A percentile compares a stretch with the other conserved stretches of the same genome.
Conservation (phyloP, 37 sponge, comb jelly and placozoan genomes). For the Amphimedon queenslandica region DNA sequence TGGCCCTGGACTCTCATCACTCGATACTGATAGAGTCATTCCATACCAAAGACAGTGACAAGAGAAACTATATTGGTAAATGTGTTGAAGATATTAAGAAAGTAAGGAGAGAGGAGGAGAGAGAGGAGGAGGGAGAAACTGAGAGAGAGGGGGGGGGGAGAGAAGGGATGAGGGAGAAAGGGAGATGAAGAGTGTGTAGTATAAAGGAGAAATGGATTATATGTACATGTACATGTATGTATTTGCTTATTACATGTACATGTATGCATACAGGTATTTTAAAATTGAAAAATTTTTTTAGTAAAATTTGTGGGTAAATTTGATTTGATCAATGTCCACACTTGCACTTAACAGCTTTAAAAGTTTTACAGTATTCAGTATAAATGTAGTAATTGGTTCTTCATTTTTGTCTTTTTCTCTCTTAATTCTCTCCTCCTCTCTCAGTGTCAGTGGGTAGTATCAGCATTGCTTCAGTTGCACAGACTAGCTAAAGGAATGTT, state of each 20-base stretch:
- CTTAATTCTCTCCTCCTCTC: not conserved
- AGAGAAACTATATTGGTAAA: slow-evolving; percentile 30
- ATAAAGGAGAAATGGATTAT: no score
- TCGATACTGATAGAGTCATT: slow-evolving; percentile 76
- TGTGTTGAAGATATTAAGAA: not conserved
- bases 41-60: slow-evolving; percentile 9
- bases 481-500: slow-evolving; percentile 62
- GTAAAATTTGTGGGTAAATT: no score
- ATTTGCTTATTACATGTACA: no score
- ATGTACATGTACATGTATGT: no score
- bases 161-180: slow-evolving; percentile 24
- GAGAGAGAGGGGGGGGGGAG: not conserved
- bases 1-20: slow-evolving; percentile 76
- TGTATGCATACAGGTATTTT: no score
- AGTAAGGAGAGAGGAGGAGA: slow-evolving; percentile 9
- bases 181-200: not conserved
- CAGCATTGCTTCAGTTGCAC: slow-evolving; percentile 68
- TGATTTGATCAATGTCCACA: no score
- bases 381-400: no score
- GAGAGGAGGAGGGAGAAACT: slow-evolving; percentile 6
- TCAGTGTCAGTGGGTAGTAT: slow-evolving; percentile 61
- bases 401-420: not conserved
- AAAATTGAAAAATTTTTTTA: no score
- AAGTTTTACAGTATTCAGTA: no score
- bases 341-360: no score